These are phyloP conservation scores for Casuarius casuarius DNA, from an alignment of 2,113 vertebrate genomes.

Conservation along the genomic window DNA sequence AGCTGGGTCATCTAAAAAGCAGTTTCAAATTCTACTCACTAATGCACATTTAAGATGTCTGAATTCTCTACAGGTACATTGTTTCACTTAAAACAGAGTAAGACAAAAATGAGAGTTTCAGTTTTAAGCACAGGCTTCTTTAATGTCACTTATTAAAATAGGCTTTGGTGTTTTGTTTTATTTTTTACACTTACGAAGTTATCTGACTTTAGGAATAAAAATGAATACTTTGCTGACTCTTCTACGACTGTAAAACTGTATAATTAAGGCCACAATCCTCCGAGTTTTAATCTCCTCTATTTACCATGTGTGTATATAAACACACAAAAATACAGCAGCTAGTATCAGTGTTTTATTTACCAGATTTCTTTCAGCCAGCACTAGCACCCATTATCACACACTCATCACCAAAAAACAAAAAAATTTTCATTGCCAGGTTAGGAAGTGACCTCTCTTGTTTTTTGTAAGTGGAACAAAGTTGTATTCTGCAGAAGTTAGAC, in stretches of 20 bases:
- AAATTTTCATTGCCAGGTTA: neutral
- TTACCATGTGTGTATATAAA: neutral
- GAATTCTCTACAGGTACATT: neutral
- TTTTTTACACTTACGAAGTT: neutral
- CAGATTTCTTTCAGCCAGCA: neutral
- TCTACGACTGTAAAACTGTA: neutral
- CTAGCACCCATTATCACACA: neutral
- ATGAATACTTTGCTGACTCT: neutral
- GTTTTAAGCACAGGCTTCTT: neutral
- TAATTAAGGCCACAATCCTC: neutral
- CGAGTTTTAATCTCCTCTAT: neutral
- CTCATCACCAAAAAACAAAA: neutral
- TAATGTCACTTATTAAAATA: neutral
- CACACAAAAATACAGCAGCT: neutral
- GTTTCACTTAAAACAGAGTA: neutral
- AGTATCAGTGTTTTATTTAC: neutral
- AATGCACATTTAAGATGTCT: neutral
- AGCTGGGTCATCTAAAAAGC: conserved; percentile 17
- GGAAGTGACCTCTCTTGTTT: neutral
- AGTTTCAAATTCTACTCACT: neutral
- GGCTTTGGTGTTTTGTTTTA: neutral
- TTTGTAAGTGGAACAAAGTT: neutral
- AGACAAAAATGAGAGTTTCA: neutral
- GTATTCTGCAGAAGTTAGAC: neutral
- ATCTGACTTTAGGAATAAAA: neutral